These are phyloP conservation scores for Flexamia atlantica DNA, from an alignment of 2,888 invertebrate genomes.

Conservation along the genomic window DNA sequence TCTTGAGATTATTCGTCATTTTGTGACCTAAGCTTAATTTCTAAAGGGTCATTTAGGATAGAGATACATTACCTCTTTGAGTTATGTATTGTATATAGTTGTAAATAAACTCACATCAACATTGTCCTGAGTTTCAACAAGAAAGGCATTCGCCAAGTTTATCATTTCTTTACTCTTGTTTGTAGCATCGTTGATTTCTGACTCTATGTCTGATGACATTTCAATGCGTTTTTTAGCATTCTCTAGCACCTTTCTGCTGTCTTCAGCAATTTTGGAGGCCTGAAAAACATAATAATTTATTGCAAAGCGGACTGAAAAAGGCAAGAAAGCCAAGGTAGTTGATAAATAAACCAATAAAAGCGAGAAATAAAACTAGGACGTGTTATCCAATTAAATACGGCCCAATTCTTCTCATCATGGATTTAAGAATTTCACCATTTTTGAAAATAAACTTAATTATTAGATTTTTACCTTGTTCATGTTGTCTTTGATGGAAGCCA, in stretches of 20 bases:
- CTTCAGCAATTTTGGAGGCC: conserved; percentile 53
- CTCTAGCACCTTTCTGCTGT: conserved; percentile 51
- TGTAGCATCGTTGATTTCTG: conserved; percentile 56
- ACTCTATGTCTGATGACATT: conserved; percentile 52
- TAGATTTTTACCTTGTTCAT: conserved; percentile 63
- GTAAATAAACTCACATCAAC: conserved; percentile 70
- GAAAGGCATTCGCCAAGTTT: conserved; percentile 72
- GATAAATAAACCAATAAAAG: no score
- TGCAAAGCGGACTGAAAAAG: no score
- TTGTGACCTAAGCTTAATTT: no score
- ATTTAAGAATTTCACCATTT: no score
- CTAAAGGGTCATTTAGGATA: no score
- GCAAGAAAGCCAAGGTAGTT: no score
- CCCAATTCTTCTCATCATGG: no score
- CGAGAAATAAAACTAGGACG: no score
- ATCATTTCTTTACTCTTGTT: conserved; percentile 72
- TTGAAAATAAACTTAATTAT: background rate
- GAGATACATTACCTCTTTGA: background rate
- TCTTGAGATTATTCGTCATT: no score
- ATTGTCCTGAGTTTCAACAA: conserved; percentile 77
- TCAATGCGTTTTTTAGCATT: conserved; percentile 58
- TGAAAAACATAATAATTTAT: background rate
- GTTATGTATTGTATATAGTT: background rate
- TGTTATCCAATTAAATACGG: no score
- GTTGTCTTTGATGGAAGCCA: conserved; percentile 62